Base-by-base conservation (phyloP, 2,113 vertebrate species). In the Solenodon paradoxus region DNA sequence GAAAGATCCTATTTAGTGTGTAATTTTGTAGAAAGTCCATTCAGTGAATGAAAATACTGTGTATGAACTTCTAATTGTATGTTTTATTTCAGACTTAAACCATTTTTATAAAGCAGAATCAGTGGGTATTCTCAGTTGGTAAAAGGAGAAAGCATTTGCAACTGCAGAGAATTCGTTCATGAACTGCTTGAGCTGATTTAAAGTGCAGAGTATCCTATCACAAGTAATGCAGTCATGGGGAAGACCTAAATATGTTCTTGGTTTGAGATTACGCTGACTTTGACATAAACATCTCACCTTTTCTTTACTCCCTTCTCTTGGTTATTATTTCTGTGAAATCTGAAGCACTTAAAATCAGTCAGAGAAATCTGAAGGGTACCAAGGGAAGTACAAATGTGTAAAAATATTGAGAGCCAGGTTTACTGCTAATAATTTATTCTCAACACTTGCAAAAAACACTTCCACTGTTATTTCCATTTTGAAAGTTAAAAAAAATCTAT, bases 361-460 rank as follows among this genome's bases (percentile, higher is more conserved):
- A 49, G 61, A 2, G 3, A 91, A 91, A n/a, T 64, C 30, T 64
- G 57, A 22, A 91, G 57, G 71, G 15, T 92, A 78, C 4, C 11
- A 72, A 20, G 20, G 51, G 35, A 72, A 49, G 55, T 78, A 82
- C 4, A 92, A 87, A 94, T 95, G 63, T 83, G 35, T 49, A 95
- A 91, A 97, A 95, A 89, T 86, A 79, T 32, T 87, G 74, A 89
- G 51, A 71, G 63, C 5, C 40, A 87, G 28, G 4, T 71, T 93
- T 94, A 87, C 95, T 2, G 24, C 74, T 75, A 69, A 83, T 94
- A 89, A 94, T 82, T 78, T 93, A 96, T 94, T 92, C 74, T 94
- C 45, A 75, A 91, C 28, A 13, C 40, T 90, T 64, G 24, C 61
- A 69, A 88, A 90, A 47, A 69, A 85, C 20, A 84, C 11, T 90